Evolutionary conservation across 2,113 vertebrate species (phyloP).

Genomic region (human (Homo sapiens)): DNA sequence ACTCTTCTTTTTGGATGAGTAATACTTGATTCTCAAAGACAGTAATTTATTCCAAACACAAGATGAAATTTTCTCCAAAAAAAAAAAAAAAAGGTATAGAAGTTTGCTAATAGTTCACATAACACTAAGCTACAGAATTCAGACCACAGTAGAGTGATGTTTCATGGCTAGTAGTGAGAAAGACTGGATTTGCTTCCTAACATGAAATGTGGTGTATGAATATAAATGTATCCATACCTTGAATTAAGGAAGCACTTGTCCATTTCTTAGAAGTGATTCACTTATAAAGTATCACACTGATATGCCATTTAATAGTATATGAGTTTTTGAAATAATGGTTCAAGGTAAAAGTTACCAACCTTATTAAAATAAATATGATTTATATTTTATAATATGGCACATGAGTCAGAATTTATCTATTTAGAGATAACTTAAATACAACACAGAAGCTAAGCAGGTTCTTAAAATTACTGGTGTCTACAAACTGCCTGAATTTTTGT

Average conservation of each 20-base stretch:
- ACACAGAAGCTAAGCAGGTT: neutral
- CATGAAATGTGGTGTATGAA: neutral
- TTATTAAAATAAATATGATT: conserved; percentile 46
- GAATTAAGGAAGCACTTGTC: neutral
- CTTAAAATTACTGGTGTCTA: neutral
- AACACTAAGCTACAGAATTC: neutral
- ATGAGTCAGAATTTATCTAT: neutral
- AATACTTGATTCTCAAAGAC: neutral
- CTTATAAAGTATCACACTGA: neutral
- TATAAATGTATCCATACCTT: neutral
- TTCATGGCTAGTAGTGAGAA: neutral
- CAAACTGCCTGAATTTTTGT: neutral
- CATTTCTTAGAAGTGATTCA: neutral
- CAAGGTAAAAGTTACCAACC: conserved; percentile 32
- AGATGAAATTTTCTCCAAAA: neutral
- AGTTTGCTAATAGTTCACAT: neutral
- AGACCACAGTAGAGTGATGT: neutral
- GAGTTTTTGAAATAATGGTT: neutral
- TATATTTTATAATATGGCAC: conserved; percentile 24
- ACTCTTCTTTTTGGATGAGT: neutral
- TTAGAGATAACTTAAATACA: neutral
- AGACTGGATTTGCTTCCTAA: neutral
- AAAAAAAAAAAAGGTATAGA: neutral
- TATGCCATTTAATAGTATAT: neutral
- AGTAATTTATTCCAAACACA: neutral